A percentile compares a stretch with the other conserved stretches of the same genome.
Evolutionary conservation across 2,888 invertebrate species (phyloP).

Genomic region (Tetranychus piercei): DNA sequence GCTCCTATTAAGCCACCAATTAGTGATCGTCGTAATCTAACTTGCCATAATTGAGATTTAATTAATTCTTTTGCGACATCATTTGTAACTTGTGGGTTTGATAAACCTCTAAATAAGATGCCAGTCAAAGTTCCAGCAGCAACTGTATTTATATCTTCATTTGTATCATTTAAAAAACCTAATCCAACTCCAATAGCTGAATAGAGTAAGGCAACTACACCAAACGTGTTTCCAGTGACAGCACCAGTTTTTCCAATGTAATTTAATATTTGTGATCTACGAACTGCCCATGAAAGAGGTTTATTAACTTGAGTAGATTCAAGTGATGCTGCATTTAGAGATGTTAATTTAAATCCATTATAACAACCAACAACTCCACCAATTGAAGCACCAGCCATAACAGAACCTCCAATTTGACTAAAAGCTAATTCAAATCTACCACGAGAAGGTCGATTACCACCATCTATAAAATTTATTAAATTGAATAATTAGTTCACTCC

Average conservation of each 20-base stretch:
- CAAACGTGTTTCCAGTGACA: conserved; percentile 73
- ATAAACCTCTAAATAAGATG: conserved; percentile 21
- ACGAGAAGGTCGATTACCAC: conserved; percentile 54
- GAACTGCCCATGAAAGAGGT: conserved; percentile 35
- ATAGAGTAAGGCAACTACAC: conserved; percentile 44
- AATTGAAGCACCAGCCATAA: conserved; percentile 53
- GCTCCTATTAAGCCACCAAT: conserved; percentile 11
- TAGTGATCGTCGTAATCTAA: background rate
- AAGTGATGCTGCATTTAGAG: too few relatives aligned
- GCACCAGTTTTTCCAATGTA: conserved; percentile 87
- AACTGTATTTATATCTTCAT: conserved; percentile 64
- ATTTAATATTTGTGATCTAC: conserved; percentile 78
- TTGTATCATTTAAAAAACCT: conserved; percentile 58
- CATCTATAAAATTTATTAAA: background rate
- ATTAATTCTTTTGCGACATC: conserved; percentile 4
- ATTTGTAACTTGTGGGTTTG: conserved; percentile 4
- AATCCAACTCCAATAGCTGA: conserved; percentile 54
- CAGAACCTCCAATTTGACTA: conserved; percentile 72
- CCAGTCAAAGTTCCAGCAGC: conserved; percentile 25
- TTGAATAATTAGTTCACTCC: background rate
- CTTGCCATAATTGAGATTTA: background rate
- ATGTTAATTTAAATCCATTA: conserved; percentile 50
- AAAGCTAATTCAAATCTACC: conserved; percentile 87
- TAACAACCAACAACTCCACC: conserved; percentile 75
- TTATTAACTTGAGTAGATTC: background rate